Percentiles rank a stretch among this genome's conserved stretches.
phyloP scores from a whole-genome alignment of 2,888 invertebrate genomes.

The Eupithecia vulgata region DNA sequence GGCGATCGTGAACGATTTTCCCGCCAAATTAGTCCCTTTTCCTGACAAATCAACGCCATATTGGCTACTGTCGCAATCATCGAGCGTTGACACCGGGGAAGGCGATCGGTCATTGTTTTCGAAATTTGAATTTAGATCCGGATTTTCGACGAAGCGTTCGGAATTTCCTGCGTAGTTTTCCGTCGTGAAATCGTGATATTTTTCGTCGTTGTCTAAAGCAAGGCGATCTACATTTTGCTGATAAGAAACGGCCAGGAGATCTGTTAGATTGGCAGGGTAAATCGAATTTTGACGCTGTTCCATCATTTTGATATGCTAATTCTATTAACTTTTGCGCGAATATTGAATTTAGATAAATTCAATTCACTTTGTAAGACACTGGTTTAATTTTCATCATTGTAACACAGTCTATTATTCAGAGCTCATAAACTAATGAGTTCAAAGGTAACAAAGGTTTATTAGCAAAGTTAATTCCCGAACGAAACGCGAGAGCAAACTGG shows the following conservation, averaged over 20 bases:
- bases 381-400: slow-evolving; percentile 44
- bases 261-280: slow-evolving; percentile 71
- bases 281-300: slow-evolving; percentile 66
- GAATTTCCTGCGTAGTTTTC: slow-evolving; percentile 47
- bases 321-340: background rate
- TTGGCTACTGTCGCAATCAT: slow-evolving; percentile 71
- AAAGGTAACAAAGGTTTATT: slow-evolving; percentile 18
- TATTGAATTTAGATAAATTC: slow-evolving; percentile 1
- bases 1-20: slow-evolving; percentile 94
- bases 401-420: slow-evolving; percentile 6
- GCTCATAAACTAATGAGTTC: slow-evolving; percentile 32
- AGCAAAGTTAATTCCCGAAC: slow-evolving; percentile 45
- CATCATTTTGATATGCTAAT: slow-evolving; percentile 59
- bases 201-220: slow-evolving; percentile 57
- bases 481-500: slow-evolving; percentile 59
- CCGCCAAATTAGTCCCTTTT: slow-evolving; percentile 74
- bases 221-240: slow-evolving; percentile 68
- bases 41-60: slow-evolving; percentile 77
- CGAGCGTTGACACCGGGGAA: slow-evolving; percentile 71
- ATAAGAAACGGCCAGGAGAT: slow-evolving; percentile 68
- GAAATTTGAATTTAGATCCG: slow-evolving; percentile 45
- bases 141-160: slow-evolving; percentile 48
- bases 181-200: slow-evolving; percentile 45
- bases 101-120: slow-evolving; percentile 63
- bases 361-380: slow-evolving; percentile 51